Percentiles rank a stretch among this genome's conserved stretches.
Evolutionary conservation across 2,888 invertebrate species (phyloP).

Genomic region (Pheosia gnoma): DNA sequence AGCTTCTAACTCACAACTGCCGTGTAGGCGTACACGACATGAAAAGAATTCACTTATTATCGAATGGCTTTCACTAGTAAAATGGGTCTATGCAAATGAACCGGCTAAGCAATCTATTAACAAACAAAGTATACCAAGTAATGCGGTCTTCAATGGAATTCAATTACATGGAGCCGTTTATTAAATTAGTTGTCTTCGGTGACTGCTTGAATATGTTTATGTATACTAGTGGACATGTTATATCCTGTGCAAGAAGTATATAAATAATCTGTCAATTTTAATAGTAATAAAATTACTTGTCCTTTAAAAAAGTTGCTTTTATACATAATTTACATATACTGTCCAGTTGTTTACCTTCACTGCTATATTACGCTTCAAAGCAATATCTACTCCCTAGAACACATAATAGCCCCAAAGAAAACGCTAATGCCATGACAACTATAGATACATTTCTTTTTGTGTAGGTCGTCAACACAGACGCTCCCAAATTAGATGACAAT

Average conservation of each 20-base stretch:
- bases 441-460: conserved; percentile 20
- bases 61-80: conserved; percentile 30
- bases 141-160: conserved; percentile 6
- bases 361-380: too few relatives aligned
- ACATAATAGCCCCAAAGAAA: conserved; percentile 2
- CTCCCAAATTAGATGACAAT: conserved; percentile 43
- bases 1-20: conserved; percentile 12
- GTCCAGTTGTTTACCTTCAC: too few relatives aligned
- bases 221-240: background rate
- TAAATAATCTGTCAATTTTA: background rate
- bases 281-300: too few relatives aligned
- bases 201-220: conserved; percentile 3
- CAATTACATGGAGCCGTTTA: conserved; percentile 5
- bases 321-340: too few relatives aligned
- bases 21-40: conserved; percentile 22
- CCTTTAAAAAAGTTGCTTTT: too few relatives aligned
- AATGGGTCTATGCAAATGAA: conserved; percentile 35
- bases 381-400: too few relatives aligned
- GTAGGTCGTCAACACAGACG: conserved; percentile 27
- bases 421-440: conserved; percentile 26
- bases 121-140: conserved; percentile 26
- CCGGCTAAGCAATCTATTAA: conserved; percentile 29
- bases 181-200: conserved; percentile 7
- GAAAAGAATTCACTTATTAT: conserved; percentile 32
- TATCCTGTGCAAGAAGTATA: background rate